Conservation (phyloP, 2,113 vertebrate genomes). For the Colistium nudipinnis region DNA sequence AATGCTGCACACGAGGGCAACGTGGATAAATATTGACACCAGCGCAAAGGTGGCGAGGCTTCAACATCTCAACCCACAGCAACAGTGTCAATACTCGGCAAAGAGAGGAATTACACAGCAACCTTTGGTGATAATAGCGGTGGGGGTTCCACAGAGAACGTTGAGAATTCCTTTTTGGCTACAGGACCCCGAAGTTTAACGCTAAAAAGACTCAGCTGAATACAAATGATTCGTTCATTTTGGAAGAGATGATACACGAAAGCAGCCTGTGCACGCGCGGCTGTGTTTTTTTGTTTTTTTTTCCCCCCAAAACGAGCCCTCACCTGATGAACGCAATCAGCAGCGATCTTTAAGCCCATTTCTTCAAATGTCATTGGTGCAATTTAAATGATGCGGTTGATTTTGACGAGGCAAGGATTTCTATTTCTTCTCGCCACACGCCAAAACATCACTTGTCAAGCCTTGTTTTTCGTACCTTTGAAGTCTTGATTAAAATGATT, state of each 20-base stretch:
- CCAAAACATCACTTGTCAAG: no score
- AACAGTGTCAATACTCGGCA: constrained; percentile 3
- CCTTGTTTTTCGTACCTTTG: no score
- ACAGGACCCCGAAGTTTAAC: not conserved
- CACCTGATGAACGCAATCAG: not conserved
- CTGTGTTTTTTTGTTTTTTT: no score
- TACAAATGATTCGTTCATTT: not conserved
- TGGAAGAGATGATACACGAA: not conserved
- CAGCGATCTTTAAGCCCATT: not conserved
- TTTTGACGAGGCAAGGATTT: no score
- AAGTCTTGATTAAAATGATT: no score
- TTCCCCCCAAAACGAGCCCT: no score
- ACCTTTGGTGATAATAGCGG: not conserved
- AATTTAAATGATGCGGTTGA: not conserved
- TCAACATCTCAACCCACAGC: constrained; percentile 9
- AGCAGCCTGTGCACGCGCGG: no score
- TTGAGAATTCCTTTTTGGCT: not conserved
- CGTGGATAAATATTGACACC: constrained; percentile 30
- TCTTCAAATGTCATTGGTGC: not conserved
- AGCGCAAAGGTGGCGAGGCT: not conserved
- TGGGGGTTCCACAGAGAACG: not conserved
- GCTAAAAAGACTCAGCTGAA: not conserved
- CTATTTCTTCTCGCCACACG: no score
- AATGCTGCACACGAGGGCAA: constrained; percentile 17
- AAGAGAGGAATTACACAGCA: not conserved